Conservation (phyloP, 2,888 invertebrate species). For the Eudemis profundana region DNA sequence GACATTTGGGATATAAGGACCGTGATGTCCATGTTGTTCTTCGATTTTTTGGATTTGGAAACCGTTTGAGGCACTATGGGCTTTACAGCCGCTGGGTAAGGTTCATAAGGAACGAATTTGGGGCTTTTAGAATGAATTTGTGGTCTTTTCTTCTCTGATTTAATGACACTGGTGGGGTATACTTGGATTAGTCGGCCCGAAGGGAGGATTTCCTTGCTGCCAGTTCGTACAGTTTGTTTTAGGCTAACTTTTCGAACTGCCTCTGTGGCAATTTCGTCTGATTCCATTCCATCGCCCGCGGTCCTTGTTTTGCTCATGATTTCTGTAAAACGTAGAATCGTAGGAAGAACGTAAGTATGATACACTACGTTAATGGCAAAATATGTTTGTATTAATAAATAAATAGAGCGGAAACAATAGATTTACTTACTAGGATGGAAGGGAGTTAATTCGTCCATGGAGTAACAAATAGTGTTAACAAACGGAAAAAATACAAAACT, state of each 20-base stretch:
- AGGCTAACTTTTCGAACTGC: conserved; percentile 50
- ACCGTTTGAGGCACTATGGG: conserved; percentile 87
- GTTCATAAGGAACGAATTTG: conserved; percentile 95
- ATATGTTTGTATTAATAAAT: conserved; percentile 41
- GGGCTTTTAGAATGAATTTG: conserved; percentile 87
- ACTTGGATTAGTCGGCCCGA: conserved; percentile 72
- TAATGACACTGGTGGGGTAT: conserved; percentile 86
- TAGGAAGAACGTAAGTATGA: conserved; percentile 25
- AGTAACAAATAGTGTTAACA: conserved; percentile 22
- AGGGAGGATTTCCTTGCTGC: conserved; percentile 59
- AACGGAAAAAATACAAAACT: conserved; percentile 1
- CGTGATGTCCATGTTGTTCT: conserved; percentile 87
- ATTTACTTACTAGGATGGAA: conserved; percentile 64
- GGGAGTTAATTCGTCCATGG: conserved; percentile 61
- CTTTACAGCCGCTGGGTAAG: conserved; percentile 93
- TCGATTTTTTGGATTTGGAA: conserved; percentile 72
- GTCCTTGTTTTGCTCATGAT: conserved; percentile 84
- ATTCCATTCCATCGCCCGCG: conserved; percentile 93
- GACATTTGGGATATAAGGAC: conserved; percentile 90
- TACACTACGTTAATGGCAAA: conserved; percentile 46
- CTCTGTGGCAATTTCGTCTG: conserved; percentile 70
- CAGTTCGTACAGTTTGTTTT: conserved; percentile 49
- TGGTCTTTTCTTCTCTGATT: conserved; percentile 82
- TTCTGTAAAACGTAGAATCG: conserved; percentile 57
- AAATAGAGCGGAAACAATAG: conserved; percentile 42